Percentiles rank a stretch among this genome's conserved stretches.
Conservation (phyloP, 2,797 vertebrate species). For the Sus cebifrons region DNA sequence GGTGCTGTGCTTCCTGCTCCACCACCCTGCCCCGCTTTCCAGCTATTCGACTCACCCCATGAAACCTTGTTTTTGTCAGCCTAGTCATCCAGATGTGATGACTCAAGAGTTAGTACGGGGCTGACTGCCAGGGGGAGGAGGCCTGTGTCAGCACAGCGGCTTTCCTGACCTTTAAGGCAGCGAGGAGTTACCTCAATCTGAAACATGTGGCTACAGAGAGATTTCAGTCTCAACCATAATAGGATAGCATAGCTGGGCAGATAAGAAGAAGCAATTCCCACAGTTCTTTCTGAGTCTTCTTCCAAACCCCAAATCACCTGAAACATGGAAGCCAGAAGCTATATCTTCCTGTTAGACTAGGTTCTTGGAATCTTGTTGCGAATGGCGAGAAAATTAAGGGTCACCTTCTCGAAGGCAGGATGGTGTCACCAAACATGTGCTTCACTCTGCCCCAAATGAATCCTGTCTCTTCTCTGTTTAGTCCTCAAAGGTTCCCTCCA, state of each 20-base stretch:
- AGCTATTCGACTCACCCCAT: neutral
- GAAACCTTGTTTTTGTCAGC: slow-evolving; percentile 71
- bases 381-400: neutral
- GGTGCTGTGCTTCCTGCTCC: neutral
- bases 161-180: slow-evolving; percentile 78
- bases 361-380: neutral
- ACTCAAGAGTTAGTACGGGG: slow-evolving; percentile 56
- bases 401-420: neutral
- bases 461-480: neutral
- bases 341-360: neutral
- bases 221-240: slow-evolving; percentile 54
- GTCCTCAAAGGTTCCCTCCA: slow-evolving; percentile 15
- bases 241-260: neutral
- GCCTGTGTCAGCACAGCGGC: slow-evolving; percentile 68
- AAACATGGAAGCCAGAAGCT: neutral
- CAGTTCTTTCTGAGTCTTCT: neutral
- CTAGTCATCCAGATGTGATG: slow-evolving; percentile 70
- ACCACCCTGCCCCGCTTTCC: neutral
- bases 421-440: neutral
- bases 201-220: slow-evolving; percentile 57
- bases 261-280: neutral
- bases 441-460: neutral
- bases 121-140: neutral
- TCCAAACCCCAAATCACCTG: neutral
- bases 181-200: slow-evolving; percentile 57